phyloP scores from a whole-genome alignment of 2,888 invertebrate genomes.

The Eupithecia insigniata region DNA sequence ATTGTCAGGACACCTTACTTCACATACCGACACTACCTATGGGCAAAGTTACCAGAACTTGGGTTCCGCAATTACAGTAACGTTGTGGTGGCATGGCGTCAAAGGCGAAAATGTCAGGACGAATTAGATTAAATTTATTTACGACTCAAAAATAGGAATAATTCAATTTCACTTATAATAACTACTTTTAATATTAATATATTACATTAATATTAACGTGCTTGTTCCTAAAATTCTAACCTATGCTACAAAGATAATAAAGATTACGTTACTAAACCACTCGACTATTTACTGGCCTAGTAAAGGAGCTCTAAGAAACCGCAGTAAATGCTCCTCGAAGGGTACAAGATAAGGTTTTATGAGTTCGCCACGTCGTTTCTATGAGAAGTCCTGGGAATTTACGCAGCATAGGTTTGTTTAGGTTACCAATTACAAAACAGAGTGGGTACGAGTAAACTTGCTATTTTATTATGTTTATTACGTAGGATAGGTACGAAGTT shows the following conservation, averaged over 20 bases:
- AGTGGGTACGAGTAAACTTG: slow-evolving; percentile 10
- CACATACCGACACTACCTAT: too few species aligned
- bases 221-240: too few species aligned
- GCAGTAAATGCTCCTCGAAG: slow-evolving; percentile 63
- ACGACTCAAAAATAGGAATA: too few species aligned
- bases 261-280: background rate
- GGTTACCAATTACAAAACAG: slow-evolving; percentile 68
- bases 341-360: slow-evolving; percentile 83
- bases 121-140: too few species aligned
- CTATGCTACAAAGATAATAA: background rate
- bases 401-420: slow-evolving; percentile 73
- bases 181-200: too few species aligned
- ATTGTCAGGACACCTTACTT: too few species aligned
- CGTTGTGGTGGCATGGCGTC: too few species aligned
- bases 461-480: background rate
- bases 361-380: slow-evolving; percentile 81
- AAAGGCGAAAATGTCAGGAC: too few species aligned
- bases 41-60: too few species aligned
- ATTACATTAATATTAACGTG: too few species aligned
- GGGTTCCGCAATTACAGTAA: too few species aligned
- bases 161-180: too few species aligned
- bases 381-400: slow-evolving; percentile 72
- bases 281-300: slow-evolving; percentile 29
- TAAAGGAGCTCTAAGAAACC: slow-evolving; percentile 42
- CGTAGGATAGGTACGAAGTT: background rate